phyloP scores from a whole-genome alignment of 2,113 vertebrate species.

The Erinaceus europaeus region DNA sequence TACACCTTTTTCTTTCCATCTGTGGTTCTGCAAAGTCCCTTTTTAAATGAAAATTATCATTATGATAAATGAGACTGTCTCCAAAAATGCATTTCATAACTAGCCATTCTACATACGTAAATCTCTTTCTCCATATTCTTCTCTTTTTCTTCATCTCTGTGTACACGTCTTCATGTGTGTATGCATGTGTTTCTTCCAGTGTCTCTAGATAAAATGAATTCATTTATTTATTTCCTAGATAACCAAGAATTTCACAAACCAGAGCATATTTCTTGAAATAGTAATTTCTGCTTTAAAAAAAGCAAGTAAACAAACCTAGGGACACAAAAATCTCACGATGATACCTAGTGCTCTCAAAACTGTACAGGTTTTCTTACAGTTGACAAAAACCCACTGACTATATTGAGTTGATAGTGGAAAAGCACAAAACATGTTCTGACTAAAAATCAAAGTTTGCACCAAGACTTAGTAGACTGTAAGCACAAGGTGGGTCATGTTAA shows the following conservation, averaged over 20 bases:
- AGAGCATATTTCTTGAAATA: not conserved
- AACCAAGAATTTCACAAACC: not conserved
- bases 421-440: not conserved
- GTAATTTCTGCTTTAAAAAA: not conserved
- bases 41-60: slow-evolving; percentile 73
- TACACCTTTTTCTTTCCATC: slow-evolving; percentile 70
- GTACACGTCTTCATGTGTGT: accelerated
- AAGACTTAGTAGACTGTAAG: not conserved
- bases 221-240: not conserved
- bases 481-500: not conserved
- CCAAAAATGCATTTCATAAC: slow-evolving; percentile 58
- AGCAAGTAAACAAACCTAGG: too few species aligned
- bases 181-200: not conserved
- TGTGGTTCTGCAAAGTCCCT: slow-evolving; percentile 44
- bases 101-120: slow-evolving; percentile 4
- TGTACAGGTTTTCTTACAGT: not conserved
- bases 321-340: not conserved
- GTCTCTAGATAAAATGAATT: not conserved
- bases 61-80: slow-evolving; percentile 74
- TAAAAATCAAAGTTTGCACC: not conserved
- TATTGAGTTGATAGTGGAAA: not conserved
- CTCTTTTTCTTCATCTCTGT: not conserved
- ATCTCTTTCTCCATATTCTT: slow-evolving; percentile 1
- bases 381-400: not conserved
- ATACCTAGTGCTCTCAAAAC: not conserved